These are phyloP conservation scores for Pandemis corylana DNA, from an alignment of 2,888 invertebrate genomes.

Conservation along the genomic window DNA sequence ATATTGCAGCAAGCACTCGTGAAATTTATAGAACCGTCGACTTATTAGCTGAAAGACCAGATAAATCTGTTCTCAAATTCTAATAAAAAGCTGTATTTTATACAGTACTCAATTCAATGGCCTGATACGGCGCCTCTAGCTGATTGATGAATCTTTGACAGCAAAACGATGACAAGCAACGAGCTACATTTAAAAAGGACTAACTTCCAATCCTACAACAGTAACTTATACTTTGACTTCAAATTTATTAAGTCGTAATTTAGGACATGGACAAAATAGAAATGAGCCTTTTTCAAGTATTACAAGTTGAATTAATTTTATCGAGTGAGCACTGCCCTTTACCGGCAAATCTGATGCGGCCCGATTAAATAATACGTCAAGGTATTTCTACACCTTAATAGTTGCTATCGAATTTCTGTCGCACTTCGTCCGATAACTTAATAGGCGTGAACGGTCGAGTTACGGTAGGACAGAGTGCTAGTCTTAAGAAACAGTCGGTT, in stretches of 20 bases:
- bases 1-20: not conserved
- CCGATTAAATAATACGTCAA: constrained; percentile 42
- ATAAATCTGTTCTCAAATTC: constrained; percentile 15
- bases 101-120: constrained; percentile 27
- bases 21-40: not conserved
- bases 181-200: not conserved
- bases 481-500: constrained; percentile 12
- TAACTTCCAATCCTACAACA: not conserved
- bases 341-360: constrained; percentile 32
- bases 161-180: constrained; percentile 13
- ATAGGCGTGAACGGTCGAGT: constrained; percentile 59
- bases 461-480: constrained; percentile 46
- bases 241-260: not conserved
- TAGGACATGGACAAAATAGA: not conserved
- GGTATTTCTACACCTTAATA: constrained; percentile 57
- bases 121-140: constrained; percentile 11
- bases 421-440: constrained; percentile 55
- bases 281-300: not conserved
- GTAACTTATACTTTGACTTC: not conserved
- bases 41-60: not conserved
- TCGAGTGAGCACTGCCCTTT: constrained; percentile 24
- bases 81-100: constrained; percentile 10
- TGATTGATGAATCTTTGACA: constrained; percentile 25
- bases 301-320: not conserved
- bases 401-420: constrained; percentile 53